Conservation (phyloP, 2,888 invertebrate species). For the Rutpela maculata region DNA sequence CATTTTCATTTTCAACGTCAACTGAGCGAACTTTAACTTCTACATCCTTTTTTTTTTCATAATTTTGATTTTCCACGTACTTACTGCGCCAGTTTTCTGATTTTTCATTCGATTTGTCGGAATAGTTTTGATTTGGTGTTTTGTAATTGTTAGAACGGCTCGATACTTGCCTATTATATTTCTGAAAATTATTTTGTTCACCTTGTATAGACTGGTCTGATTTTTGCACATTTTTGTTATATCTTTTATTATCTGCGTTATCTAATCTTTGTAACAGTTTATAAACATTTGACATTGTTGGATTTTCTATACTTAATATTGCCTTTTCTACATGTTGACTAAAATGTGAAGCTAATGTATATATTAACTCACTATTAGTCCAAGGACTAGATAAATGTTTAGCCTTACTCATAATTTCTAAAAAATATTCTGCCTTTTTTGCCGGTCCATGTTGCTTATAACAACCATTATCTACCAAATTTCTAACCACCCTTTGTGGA, state of each 20-base stretch:
- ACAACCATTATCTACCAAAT: neutral
- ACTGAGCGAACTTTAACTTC: neutral
- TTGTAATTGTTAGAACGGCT: too few species aligned
- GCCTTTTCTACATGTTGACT: neutral
- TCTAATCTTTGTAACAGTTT: neutral
- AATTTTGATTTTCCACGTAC: neutral
- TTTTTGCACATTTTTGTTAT: neutral
- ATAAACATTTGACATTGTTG: neutral
- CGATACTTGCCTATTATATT: too few species aligned
- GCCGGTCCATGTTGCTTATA: neutral
- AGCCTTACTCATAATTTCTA: neutral
- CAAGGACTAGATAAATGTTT: neutral
- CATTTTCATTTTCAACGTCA: neutral
- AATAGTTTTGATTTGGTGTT: neutral
- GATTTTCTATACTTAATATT: neutral
- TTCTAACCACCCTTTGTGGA: neutral
- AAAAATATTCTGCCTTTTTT: neutral
- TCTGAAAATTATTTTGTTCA: too few species aligned
- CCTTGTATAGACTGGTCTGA: neutral
- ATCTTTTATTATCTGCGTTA: too few species aligned
- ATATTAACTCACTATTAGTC: neutral
- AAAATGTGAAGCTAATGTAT: neutral
- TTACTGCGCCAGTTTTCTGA: neutral
- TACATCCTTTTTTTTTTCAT: too few species aligned
- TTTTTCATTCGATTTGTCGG: neutral